Percentiles rank a stretch among this genome's conserved stretches.
Evolutionary conservation across 35 echinoderm and acorn worm genomes (phyloP).

Genomic region (Ptychodera flava): DNA sequence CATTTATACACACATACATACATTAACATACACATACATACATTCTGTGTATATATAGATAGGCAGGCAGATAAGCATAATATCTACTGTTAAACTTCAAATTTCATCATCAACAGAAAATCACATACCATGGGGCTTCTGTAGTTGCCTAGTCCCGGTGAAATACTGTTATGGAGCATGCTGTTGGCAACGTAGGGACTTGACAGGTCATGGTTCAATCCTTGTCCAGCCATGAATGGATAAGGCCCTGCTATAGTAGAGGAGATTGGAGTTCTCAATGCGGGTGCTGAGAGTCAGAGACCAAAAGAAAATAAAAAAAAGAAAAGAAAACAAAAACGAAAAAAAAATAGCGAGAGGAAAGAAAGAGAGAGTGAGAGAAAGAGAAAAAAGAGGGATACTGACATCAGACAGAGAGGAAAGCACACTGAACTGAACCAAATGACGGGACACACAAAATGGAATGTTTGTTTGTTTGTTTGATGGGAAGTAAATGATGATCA

Average conservation of each 20-base stretch:
- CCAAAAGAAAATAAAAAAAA: too few relatives aligned
- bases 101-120: too few relatives aligned
- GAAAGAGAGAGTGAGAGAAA: constrained; percentile 1
- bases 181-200: constrained; percentile 64
- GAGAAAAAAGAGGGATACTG: background rate
- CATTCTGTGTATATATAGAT: too few relatives aligned
- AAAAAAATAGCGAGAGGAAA: constrained; percentile 14
- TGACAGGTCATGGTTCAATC: constrained; percentile 65
- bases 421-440: background rate
- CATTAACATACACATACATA: too few relatives aligned
- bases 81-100: too few relatives aligned
- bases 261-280: constrained; percentile 2
- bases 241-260: constrained; percentile 46
- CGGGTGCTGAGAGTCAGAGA: constrained; percentile 10
- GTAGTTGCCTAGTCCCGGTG: constrained; percentile 65
- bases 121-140: constrained; percentile 73
- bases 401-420: background rate
- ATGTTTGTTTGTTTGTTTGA: too few relatives aligned
- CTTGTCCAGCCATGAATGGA: constrained; percentile 80
- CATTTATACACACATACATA: too few relatives aligned
- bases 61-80: too few relatives aligned
- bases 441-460: too few relatives aligned
- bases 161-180: constrained; percentile 76
- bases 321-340: too few relatives aligned
- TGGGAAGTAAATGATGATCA: too few relatives aligned